Evolutionary conservation across 2,797 vertebrate genomes (phyloP), one percentile per base, ranked within the genome.

Genomic region (Ambastaia sidthimunki): DNA sequence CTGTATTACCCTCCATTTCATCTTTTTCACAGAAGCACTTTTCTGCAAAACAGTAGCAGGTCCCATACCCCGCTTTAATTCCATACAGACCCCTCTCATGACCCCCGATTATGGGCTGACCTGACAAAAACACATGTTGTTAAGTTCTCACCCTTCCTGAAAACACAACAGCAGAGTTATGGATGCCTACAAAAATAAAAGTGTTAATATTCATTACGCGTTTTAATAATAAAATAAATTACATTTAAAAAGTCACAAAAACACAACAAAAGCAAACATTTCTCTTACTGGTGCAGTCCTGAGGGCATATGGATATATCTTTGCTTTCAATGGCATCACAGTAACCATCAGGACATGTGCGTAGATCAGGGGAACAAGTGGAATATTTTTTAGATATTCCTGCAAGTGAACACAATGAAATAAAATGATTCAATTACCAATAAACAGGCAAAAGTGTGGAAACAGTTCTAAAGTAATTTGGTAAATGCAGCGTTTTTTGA

Each of bases 351-450:
- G 98, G 98, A 87, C 98, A 99, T 0, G 97, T 99, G 82, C 87
- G 92, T 84, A 96, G 93, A 88, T 95, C 96, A 0, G 98, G 97
- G 7, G 96, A 96, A 88, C 98, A 99, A 0, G 98, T 99, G 0
- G 97, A 99, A 88, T 98, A 99, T 80, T 96, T 95, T 87, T 92
- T 93, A 71, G 96, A 95, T 90, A 99, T 98, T 70, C 94, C 98
- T 99, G 90, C 41, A 88, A 87, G 13, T 84, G 11, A 72, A 74
- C 71, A 37, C 11, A 72, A 69, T 50, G 23, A 25, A 25, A 52
- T 3, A 6, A 19, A 48, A n/a, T 21, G 23, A 66, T 57, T 68
- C 60, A 74, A 69, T 82, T 68, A 12, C 37, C 71, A 16, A 10
- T 60, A 31, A 60, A 65, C 62, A 19, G 62, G 31, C 31, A 65